Evolutionary conservation across 64 coral and sea anemone species (phyloP).

Genomic region (Trachythela sp.): DNA sequence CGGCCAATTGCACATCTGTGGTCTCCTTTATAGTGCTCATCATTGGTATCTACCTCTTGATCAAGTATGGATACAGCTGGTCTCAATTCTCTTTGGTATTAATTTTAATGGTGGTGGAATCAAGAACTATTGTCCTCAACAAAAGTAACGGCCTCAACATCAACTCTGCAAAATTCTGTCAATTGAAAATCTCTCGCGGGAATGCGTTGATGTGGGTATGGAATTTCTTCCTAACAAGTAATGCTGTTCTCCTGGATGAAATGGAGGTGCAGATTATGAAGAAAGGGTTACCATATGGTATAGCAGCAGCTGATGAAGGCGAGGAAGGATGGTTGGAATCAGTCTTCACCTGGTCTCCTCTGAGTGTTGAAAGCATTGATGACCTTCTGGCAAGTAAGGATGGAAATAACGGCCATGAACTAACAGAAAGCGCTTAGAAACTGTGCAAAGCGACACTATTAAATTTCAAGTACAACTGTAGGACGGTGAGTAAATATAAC

Average conservation of each 20-base stretch:
- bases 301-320: background rate
- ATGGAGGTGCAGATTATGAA: constrained; percentile 30
- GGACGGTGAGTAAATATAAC: too few species aligned
- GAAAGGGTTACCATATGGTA: background rate
- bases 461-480: too few species aligned
- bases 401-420: too few species aligned
- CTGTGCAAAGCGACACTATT: too few species aligned
- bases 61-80: background rate
- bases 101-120: background rate
- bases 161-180: constrained; percentile 5
- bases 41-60: background rate
- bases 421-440: too few species aligned
- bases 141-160: constrained; percentile 16
- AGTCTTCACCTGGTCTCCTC: too few species aligned
- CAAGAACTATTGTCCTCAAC: background rate
- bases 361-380: too few species aligned
- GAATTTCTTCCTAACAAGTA: background rate
- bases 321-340: too few species aligned
- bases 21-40: constrained; percentile 2
- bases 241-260: background rate
- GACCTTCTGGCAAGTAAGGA: too few species aligned
- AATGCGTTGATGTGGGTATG: background rate
- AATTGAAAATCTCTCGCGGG: constrained; percentile 14
- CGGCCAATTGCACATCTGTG: background rate
- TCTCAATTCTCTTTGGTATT: background rate